These are phyloP conservation scores for Oxyura jamaicensis DNA, from an alignment of 2,113 vertebrate genomes.

Conservation along the genomic window DNA sequence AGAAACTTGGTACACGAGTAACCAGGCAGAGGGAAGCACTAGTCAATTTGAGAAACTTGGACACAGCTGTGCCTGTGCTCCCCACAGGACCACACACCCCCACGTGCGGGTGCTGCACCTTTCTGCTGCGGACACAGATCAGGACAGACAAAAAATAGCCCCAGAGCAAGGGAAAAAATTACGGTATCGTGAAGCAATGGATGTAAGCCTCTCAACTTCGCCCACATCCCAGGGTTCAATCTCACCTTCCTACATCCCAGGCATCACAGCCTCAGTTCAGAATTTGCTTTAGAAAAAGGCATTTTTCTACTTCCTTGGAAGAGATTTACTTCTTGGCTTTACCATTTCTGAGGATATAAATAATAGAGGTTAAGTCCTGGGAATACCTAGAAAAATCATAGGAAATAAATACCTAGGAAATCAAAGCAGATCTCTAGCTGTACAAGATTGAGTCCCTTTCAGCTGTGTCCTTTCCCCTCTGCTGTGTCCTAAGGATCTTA, in stretches of 20 bases:
- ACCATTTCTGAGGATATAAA: background rate
- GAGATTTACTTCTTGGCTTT: background rate
- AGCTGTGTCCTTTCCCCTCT: background rate
- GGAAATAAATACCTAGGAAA: background rate
- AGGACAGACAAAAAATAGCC: accelerated
- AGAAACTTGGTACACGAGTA: background rate
- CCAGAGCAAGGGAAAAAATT: accelerated
- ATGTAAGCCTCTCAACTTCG: background rate
- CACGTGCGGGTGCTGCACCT: accelerated
- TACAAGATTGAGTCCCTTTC: background rate
- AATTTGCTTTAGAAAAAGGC: background rate
- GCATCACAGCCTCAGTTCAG: background rate
- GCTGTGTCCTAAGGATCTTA: background rate
- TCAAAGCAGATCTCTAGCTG: background rate
- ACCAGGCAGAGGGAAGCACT: too few species aligned
- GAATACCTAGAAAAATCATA: background rate
- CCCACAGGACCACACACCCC: accelerated
- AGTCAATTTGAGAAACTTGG: accelerated
- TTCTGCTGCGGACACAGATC: background rate
- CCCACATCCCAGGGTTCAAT: background rate
- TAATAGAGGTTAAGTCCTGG: background rate
- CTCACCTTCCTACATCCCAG: background rate
- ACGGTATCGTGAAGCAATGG: background rate
- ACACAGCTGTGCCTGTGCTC: too few species aligned
- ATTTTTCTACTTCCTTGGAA: background rate